Conservation (phyloP, 2,888 invertebrate genomes). For the Callimorpha dominula region DNA sequence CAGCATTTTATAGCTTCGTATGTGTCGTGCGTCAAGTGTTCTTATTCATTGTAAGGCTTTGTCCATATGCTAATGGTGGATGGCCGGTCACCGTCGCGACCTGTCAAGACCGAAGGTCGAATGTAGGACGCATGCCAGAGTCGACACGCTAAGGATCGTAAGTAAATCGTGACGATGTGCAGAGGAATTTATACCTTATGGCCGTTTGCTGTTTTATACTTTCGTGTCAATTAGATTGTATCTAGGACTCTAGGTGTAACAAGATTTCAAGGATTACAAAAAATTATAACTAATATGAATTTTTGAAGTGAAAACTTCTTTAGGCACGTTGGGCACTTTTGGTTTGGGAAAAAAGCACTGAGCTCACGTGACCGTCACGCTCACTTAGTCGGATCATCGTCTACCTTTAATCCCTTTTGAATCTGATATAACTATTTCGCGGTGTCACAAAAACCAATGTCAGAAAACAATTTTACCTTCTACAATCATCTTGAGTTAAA, state of each 20-base stretch:
- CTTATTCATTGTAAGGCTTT: constrained; percentile 80
- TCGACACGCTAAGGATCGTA: constrained; percentile 53
- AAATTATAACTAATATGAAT: too few relatives aligned
- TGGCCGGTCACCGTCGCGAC: constrained; percentile 80
- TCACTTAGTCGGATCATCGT: too few relatives aligned
- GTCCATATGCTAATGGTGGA: constrained; percentile 79
- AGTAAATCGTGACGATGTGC: constrained; percentile 52
- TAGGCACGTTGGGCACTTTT: too few relatives aligned
- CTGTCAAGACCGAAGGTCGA: constrained; percentile 79
- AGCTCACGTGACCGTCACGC: not conserved
- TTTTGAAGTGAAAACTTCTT: too few relatives aligned
- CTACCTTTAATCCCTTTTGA: too few relatives aligned
- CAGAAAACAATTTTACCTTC: not conserved
- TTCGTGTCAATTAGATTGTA: constrained; percentile 3
- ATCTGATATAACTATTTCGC: not conserved
- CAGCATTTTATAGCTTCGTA: constrained; percentile 64
- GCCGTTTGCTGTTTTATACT: constrained; percentile 14
- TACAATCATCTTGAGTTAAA: constrained; percentile 7
- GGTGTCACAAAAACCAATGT: not conserved
- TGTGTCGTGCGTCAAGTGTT: constrained; percentile 78
- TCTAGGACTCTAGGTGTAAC: not conserved
- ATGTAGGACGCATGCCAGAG: constrained; percentile 73
- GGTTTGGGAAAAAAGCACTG: too few relatives aligned
- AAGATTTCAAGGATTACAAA: not conserved
- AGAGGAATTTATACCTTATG: constrained; percentile 53